These are phyloP conservation scores for Garra rufa DNA, from an alignment of 2,113 vertebrate species.

Conservation along the genomic window DNA sequence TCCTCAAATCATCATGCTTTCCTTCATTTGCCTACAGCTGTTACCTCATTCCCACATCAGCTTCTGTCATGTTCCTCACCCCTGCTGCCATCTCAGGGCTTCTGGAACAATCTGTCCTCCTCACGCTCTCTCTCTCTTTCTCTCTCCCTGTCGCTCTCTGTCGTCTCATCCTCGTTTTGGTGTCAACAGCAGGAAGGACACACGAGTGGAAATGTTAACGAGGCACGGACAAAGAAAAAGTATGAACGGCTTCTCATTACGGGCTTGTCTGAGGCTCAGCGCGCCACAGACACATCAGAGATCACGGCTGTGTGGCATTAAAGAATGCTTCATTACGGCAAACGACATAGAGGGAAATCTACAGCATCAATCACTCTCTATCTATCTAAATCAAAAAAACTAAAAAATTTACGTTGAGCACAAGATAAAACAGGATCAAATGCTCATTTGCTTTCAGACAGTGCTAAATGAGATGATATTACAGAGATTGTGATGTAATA, in stretches of 20 bases:
- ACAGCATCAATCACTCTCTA: too few species aligned
- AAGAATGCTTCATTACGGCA: not conserved
- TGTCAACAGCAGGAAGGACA: slow-evolving; percentile 26
- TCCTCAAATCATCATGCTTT: not conserved
- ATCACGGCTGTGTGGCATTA: not conserved
- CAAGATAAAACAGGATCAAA: slow-evolving; percentile 1
- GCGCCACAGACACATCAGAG: not conserved
- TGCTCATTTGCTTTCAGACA: not conserved
- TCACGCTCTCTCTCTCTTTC: not conserved
- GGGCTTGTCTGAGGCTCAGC: not conserved
- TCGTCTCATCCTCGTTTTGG: not conserved
- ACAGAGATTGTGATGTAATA: not conserved
- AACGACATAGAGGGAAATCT: not conserved
- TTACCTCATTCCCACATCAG: slow-evolving; percentile 35
- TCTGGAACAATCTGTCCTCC: slow-evolving; percentile 27
- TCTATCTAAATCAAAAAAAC: too few species aligned
- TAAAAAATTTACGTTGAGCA: too few species aligned
- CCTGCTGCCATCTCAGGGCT: slow-evolving; percentile 63
- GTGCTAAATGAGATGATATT: not conserved
- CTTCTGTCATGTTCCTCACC: slow-evolving; percentile 59
- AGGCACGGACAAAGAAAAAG: slow-evolving; percentile 12
- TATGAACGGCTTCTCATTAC: not conserved
- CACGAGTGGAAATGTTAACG: slow-evolving; percentile 7
- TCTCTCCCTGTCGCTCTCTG: not conserved
- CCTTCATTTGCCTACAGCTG: slow-evolving; percentile 10